Percentiles rank a stretch among this genome's conserved stretches.
phyloP scores from a whole-genome alignment of 2,888 invertebrate species.

The Drosophila limbata region DNA sequence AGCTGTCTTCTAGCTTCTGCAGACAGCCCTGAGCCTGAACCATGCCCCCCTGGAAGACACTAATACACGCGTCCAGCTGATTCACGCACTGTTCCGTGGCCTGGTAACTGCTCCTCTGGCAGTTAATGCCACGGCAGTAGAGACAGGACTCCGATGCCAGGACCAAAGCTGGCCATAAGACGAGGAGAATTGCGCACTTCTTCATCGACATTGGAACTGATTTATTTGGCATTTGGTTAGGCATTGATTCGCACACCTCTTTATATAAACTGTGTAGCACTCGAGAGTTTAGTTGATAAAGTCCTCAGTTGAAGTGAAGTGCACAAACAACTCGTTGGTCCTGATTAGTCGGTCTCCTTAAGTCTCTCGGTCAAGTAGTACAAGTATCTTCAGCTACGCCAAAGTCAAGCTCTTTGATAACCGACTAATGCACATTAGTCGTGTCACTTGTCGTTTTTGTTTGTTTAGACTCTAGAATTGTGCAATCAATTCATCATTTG shows the following conservation, averaged over 20 bases:
- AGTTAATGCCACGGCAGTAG: constrained; percentile 72
- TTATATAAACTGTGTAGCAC: constrained; percentile 61
- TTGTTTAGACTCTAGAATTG: constrained; percentile 23
- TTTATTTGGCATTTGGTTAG: constrained; percentile 42
- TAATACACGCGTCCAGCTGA: constrained; percentile 73
- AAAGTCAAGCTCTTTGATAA: constrained; percentile 52
- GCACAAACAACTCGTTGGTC: constrained; percentile 20
- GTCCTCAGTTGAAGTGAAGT: constrained; percentile 30
- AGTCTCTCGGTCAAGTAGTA: constrained; percentile 3
- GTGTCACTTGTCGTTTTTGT: constrained; percentile 18
- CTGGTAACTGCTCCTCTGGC: constrained; percentile 63
- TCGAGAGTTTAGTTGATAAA: constrained; percentile 20
- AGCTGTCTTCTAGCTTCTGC: constrained; percentile 40
- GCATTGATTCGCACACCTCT: constrained; percentile 26
- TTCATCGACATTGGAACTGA: constrained; percentile 54
- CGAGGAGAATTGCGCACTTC: constrained; percentile 20
- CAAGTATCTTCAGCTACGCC: constrained; percentile 24
- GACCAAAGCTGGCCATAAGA: constrained; percentile 27
- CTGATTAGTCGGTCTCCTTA: constrained; percentile 21
- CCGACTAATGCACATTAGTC: constrained; percentile 31
- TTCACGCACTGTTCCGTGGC: constrained; percentile 63
- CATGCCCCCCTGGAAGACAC: constrained; percentile 64
- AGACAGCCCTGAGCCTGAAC: constrained; percentile 73
- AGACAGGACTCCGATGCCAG: constrained; percentile 61
- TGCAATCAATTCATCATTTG: constrained; percentile 29